Evolutionary conservation across 2,797 vertebrate genomes (phyloP).

Genomic region (Manis pentadactyla): DNA sequence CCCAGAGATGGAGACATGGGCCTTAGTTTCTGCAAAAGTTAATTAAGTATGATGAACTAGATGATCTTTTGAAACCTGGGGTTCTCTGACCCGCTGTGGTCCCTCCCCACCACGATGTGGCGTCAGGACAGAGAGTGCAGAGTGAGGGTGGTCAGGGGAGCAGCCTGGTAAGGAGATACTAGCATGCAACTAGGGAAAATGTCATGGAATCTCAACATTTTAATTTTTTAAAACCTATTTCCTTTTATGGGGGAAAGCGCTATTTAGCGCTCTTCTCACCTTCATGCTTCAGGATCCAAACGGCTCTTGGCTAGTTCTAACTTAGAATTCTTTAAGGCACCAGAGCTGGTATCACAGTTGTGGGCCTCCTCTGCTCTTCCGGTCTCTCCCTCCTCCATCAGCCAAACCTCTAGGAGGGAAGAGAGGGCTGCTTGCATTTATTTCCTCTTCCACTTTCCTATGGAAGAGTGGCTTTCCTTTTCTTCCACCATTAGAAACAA

Average conservation of each 20-base stretch:
- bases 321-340: neutral
- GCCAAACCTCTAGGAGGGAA: neutral
- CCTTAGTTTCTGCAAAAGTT: neutral
- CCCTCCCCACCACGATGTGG: neutral
- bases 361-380: neutral
- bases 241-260: neutral
- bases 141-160: fast-evolving
- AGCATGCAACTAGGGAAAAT: neutral
- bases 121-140: neutral
- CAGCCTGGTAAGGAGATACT: neutral
- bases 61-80: neutral
- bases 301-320: neutral
- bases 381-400: neutral
- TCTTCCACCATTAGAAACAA: neutral
- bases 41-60: neutral
- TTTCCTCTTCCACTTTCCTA: neutral
- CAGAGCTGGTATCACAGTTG: neutral
- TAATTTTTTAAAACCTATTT: neutral
- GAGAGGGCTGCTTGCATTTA: neutral
- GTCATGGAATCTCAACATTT: neutral
- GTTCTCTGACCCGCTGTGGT: neutral
- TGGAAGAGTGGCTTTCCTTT: neutral
- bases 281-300: neutral
- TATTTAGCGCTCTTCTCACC: neutral
- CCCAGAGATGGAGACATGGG: neutral